Conservation (phyloP, 92 coral and sea anemone species). For the Montipora capitata region DNA sequence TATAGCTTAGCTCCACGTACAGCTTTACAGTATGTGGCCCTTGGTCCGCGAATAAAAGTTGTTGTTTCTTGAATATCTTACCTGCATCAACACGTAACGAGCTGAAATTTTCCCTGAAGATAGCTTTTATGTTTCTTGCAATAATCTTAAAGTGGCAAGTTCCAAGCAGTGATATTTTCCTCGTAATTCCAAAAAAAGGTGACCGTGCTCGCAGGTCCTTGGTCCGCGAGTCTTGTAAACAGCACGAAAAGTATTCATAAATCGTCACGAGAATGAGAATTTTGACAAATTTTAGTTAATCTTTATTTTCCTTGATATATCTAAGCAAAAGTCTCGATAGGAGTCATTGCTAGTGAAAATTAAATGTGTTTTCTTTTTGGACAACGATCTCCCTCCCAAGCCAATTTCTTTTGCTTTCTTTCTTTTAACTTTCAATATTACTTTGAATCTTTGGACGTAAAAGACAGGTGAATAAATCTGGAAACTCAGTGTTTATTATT, state of each 20-base stretch:
- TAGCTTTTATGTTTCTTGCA: neutral
- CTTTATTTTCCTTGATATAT: conserved; percentile 5
- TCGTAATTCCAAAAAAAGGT: neutral
- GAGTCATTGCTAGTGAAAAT: no score
- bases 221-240: no score
- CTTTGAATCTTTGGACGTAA: no score
- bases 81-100: conserved; percentile 16
- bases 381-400: neutral
- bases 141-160: conserved; percentile 2
- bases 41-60: conserved; percentile 12
- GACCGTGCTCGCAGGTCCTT: neutral
- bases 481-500: no score
- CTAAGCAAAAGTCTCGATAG: no score
- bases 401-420: neutral
- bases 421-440: neutral
- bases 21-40: no score
- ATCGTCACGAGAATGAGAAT: neutral
- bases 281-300: neutral
- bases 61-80: conserved; percentile 12
- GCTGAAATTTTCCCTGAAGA: conserved; percentile 25
- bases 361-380: no score
- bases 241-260: neutral
- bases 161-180: neutral
- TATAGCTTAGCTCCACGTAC: no score
- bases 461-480: no score